Evolutionary conservation across 2,797 vertebrate species (phyloP).

Genomic region (Lithobates pipiens): DNA sequence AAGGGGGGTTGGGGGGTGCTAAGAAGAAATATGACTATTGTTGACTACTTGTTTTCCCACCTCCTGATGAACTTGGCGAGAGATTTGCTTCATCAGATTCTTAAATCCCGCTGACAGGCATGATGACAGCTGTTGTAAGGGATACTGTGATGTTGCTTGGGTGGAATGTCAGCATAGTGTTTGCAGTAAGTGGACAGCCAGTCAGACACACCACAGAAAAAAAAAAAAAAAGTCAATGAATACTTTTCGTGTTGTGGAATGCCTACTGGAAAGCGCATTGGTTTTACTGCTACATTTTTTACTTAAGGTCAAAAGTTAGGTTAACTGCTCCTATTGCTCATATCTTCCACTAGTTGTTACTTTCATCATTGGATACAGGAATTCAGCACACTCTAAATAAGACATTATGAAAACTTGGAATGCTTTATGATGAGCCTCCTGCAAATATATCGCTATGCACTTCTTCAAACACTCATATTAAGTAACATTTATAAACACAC

Average conservation of each 20-base stretch:
- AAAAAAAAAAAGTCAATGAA: constrained; percentile 6
- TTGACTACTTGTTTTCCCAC: constrained; percentile 40
- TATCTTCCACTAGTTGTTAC: background rate
- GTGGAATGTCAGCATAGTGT: constrained; percentile 46
- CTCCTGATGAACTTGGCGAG: constrained; percentile 22
- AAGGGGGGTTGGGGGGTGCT: background rate
- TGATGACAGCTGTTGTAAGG: constrained; percentile 58
- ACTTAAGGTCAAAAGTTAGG: background rate
- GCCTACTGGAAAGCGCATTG: background rate
- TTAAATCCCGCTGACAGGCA: constrained; percentile 47
- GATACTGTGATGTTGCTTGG: constrained; percentile 42
- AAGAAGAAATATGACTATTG: constrained; percentile 39
- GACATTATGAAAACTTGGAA: background rate
- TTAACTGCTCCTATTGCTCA: background rate
- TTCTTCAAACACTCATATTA: background rate
- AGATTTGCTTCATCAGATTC: constrained; percentile 45
- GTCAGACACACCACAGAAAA: background rate
- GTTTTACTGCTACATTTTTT: background rate
- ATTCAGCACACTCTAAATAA: background rate
- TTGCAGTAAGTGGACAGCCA: constrained; percentile 17
- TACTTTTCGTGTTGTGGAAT: background rate
- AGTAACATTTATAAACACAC: background rate
- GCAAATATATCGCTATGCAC: background rate
- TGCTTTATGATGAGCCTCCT: background rate
- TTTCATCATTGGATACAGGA: background rate